Percentiles rank a stretch among this genome's conserved stretches.
Conservation (phyloP, 2,888 invertebrate species). For the Hybos culiciformis region DNA sequence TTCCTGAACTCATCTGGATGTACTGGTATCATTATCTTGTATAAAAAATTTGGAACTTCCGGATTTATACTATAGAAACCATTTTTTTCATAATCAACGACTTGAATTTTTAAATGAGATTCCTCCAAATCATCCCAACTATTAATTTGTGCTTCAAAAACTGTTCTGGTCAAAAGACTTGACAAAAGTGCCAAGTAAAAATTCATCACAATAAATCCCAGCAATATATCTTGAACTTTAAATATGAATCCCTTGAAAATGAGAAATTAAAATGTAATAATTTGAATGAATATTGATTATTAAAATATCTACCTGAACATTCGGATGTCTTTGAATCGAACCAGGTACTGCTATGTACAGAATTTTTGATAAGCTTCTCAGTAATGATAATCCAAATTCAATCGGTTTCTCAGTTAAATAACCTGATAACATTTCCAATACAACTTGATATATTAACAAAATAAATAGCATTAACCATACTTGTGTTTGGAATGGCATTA, state of each 20-base stretch:
- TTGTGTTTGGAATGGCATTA: not conserved
- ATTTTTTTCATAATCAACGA: not conserved
- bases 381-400: not conserved
- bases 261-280: no score
- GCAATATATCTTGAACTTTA: no score
- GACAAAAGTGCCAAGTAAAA: slow-evolving; percentile 20
- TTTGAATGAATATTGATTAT: no score
- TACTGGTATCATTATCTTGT: not conserved
- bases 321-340: not conserved
- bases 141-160: slow-evolving; percentile 15
- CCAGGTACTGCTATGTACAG: not conserved
- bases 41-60: not conserved
- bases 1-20: not conserved
- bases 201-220: slow-evolving; percentile 22
- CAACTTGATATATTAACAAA: not conserved
- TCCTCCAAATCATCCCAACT: not conserved
- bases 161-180: slow-evolving; percentile 20
- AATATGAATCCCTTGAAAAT: no score
- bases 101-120: not conserved
- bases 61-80: not conserved
- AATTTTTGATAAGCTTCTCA: not conserved
- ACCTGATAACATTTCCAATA: not conserved
- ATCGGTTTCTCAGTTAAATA: not conserved
- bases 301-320: no score
- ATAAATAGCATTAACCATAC: not conserved